A percentile compares a stretch with the other conserved stretches of the same genome.
Evolutionary conservation across 2,888 invertebrate genomes (phyloP).

Genomic region (Ptilodon capucinus): DNA sequence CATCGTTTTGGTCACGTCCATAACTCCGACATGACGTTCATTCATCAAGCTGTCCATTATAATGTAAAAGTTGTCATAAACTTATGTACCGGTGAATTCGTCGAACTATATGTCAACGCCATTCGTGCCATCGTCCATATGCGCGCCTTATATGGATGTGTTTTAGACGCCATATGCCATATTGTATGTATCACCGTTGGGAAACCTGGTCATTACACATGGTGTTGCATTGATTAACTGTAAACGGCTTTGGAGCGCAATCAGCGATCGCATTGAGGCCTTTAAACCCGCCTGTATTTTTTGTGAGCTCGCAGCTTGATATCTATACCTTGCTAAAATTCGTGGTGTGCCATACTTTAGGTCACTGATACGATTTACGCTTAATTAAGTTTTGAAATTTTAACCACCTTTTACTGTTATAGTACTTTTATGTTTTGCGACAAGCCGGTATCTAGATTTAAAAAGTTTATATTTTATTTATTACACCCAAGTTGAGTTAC

Average conservation of each 20-base stretch:
- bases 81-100: slow-evolving; percentile 47
- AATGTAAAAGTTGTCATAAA: slow-evolving; percentile 41
- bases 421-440: not conserved
- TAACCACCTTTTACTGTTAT: slow-evolving; percentile 17
- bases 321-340: slow-evolving; percentile 36
- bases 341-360: slow-evolving; percentile 35
- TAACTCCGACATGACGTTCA: slow-evolving; percentile 28
- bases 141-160: slow-evolving; percentile 61
- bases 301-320: slow-evolving; percentile 36
- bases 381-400: slow-evolving; percentile 22
- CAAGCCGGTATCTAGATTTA: not conserved
- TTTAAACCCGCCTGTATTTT: slow-evolving; percentile 29
- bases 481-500: slow-evolving; percentile 6
- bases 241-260: slow-evolving; percentile 61
- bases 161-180: slow-evolving; percentile 73
- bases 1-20: slow-evolving; percentile 21
- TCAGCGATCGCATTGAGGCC: slow-evolving; percentile 54
- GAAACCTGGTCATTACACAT: slow-evolving; percentile 58
- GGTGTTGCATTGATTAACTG: slow-evolving; percentile 67
- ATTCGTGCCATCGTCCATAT: slow-evolving; percentile 50
- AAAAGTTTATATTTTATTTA: slow-evolving; percentile 3
- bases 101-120: slow-evolving; percentile 52
- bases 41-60: slow-evolving; percentile 36
- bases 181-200: slow-evolving; percentile 44
- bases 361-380: slow-evolving; percentile 30